Base-by-base conservation (phyloP, 2,888 invertebrate species). In the Philaethria dido region DNA sequence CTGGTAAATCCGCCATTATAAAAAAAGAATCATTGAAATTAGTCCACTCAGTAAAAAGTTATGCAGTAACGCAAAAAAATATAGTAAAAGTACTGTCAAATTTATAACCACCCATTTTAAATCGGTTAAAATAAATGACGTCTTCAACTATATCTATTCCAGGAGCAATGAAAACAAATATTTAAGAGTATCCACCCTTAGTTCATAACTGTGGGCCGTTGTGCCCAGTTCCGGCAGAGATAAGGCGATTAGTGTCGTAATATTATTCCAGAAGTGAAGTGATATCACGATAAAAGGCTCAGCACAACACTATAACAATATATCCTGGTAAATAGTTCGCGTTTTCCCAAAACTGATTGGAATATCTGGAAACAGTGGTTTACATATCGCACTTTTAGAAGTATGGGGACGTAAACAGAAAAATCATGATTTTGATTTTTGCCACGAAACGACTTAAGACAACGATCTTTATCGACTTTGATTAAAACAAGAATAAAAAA, bases 201-300 rank as follows among this genome's bases (percentile, higher is more conserved):
- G 36, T 59, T 63, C 59, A 63, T 67, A 67, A 63, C 59, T 63
- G 67, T 62, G 52, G 69, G 66, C 62, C 54, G 50, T 65, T 62
- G 52, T 52, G 44, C 63, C 66, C 66, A 63, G 60, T 60, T 54
- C 52, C 55, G 61, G 25, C 54, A 55, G 33, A 72, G 76, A 77
- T 78, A 78, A 78, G 75, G 64, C 75, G 78, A 78, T 78, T 78
- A 78, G 73, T 73, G 76, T 74, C 77, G 77, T 76, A 76, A 77
- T 72, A 75, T 74, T 74, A 64, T 66, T 63, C 44, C 52, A 66
- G 50, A 60, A 67, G 67, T 67, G 48, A 52, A 57, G 42, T 42
- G 57, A 62, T 50, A n/a, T 52, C 29, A 36, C 22, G 42, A 63
- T 67, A 67, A 59, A 67, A 36, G 59, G 36, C 47, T 64, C 44